phyloP scores from a whole-genome alignment of 2,797 vertebrate species.

The Pteronotus mesoamericanus region DNA sequence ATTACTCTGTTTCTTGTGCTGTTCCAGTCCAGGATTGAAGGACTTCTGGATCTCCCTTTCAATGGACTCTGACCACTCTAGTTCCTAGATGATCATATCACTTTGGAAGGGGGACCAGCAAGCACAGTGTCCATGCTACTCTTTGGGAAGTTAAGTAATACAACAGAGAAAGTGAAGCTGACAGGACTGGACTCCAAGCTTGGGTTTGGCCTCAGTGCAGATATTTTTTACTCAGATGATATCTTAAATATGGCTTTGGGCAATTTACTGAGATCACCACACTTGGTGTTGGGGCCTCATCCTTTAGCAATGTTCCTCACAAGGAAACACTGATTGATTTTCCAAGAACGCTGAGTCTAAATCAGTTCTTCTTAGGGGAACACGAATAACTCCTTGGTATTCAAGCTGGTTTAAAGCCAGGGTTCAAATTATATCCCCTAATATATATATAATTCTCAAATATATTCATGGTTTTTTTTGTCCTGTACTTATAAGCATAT shows the following conservation, averaged over 20 bases:
- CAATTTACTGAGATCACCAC: not conserved
- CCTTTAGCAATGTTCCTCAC: not conserved
- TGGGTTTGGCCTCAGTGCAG: not conserved
- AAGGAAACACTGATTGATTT: not conserved
- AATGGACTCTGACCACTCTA: not conserved
- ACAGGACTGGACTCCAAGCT: not conserved
- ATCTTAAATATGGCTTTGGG: not conserved
- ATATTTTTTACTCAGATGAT: not conserved
- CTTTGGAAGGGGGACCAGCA: not conserved
- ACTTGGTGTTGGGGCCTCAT: not conserved
- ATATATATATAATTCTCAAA: conserved; percentile 45
- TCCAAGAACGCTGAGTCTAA: not conserved
- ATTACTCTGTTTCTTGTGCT: not conserved
- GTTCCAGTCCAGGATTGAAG: not conserved
- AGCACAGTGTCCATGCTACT: not conserved
- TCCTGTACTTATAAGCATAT: not conserved
- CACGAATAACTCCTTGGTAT: not conserved
- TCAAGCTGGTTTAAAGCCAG: conserved; percentile 10
- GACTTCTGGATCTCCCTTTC: not conserved
- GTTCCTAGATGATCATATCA: not conserved
- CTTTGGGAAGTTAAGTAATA: not conserved
- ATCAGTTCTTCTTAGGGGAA: not conserved
- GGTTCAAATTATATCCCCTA: not conserved
- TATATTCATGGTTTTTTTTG: conserved; percentile 40
- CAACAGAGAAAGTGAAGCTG: not conserved